phyloP scores from a whole-genome alignment of 2,888 invertebrate genomes.

The Tanypteryx hageni region DNA sequence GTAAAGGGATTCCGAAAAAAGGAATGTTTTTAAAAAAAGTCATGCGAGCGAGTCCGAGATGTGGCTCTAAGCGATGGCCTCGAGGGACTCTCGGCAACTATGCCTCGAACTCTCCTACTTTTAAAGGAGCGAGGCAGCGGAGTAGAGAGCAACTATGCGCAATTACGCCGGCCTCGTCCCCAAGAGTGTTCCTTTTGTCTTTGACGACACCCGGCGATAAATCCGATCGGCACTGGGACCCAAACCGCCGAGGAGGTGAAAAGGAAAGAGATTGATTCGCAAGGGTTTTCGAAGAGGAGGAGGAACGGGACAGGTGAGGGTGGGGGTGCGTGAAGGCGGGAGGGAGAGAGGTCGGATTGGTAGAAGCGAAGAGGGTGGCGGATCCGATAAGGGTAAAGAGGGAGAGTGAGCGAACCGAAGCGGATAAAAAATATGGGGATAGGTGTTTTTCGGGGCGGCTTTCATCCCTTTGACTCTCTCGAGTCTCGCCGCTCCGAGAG shows the following conservation, averaged over 20 bases:
- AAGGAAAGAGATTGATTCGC: background rate
- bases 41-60: background rate
- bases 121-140: too few species aligned
- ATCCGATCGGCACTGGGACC: constrained; percentile 25
- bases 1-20: background rate
- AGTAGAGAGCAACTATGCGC: too few species aligned
- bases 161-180: too few species aligned
- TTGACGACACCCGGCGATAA: constrained; percentile 30
- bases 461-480: constrained; percentile 26
- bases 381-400: constrained; percentile 20
- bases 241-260: background rate
- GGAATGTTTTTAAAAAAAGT: background rate
- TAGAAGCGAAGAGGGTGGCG: background rate
- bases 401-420: background rate
- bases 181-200: background rate
- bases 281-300: background rate
- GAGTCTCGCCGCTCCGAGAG: background rate
- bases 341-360: too few species aligned
- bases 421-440: background rate
- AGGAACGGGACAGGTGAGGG: background rate
- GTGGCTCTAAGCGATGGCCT: background rate
- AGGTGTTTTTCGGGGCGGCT: constrained; percentile 13
- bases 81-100: background rate
- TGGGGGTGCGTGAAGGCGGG: background rate
- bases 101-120: background rate